Base-by-base conservation (phyloP, 1,140 invertebrate genomes). In the Antheraea pernyi region DNA sequence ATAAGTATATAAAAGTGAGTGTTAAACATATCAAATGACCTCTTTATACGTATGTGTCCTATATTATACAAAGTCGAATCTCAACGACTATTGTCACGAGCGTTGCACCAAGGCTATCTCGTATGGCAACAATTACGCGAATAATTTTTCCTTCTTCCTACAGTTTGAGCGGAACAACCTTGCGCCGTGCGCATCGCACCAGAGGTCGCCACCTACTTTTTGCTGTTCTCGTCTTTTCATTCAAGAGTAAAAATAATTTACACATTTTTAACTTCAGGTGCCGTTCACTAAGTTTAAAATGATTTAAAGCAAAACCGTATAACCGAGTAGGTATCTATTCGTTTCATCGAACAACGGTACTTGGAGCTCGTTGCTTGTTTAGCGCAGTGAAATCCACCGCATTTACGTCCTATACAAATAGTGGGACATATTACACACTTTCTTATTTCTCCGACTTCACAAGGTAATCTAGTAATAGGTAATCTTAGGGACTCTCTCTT, bases 131-230 rank as follows among this genome's bases (percentile, higher is more conserved):
- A 82, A 80, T 80, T 75, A 79, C 70, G 71, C 75, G 72, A 75
- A 79, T 76, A 62, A 78, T 83, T 83, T 77, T 90, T 88, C 88
- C 86, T 89, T 73, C 77, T 90, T 88, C 88, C 88, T 86, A 78
- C 68, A 69, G 36, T 42, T 59, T 30, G 61, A 61, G 71, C 80
- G 82, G 82, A 85, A 90, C 81, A 85, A 77, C 88, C 88, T 91
- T 85, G 86, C 78, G 75, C 76, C 85, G 88, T 85, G 86, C 78
- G 75, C 77, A 77, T 80, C 82, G 74, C 71, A 30, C 19, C 48
- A 79, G 80, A 86, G 86, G 85, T 80, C 85, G 82, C 70, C 75
- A 73, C 74, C 79, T 75, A 66, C 62, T 62, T 72, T 75, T 73
- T 76, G 69, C 61, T 65, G 62, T 64, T 71, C 67, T 76, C 64